These are phyloP conservation scores for Vanessa atalanta DNA, from an alignment of 1,140 invertebrate genomes.

Conservation along the genomic window DNA sequence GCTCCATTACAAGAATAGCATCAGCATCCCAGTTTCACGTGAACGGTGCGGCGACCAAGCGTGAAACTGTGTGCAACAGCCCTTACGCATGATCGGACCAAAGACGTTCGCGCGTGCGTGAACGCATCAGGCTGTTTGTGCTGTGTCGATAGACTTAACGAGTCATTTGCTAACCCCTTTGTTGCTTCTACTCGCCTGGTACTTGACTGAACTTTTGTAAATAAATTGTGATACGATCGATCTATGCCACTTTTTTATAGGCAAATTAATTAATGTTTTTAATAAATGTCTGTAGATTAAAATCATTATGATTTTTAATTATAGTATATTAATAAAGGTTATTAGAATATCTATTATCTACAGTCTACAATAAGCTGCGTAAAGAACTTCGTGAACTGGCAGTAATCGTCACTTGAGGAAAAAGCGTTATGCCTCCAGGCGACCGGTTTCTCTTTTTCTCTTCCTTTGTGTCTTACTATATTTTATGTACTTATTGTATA, in stretches of 20 bases:
- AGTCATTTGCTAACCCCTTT: conserved; percentile 33
- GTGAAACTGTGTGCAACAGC: conserved; percentile 39
- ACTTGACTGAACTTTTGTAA: conserved; percentile 1
- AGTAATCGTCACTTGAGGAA: too few species aligned
- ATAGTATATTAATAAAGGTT: too few species aligned
- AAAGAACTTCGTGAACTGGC: too few species aligned
- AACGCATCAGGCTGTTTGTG: conserved; percentile 36
- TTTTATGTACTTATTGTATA: too few species aligned
- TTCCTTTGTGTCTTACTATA: too few species aligned
- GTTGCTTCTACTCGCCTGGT: conserved; percentile 17
- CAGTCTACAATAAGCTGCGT: too few species aligned
- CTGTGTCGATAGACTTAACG: conserved; percentile 33
- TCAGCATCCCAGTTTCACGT: conserved; percentile 30
- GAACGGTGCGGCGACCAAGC: conserved; percentile 34
- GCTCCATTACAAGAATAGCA: conserved; percentile 30
- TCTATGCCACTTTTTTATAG: neutral
- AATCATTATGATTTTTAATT: too few species aligned
- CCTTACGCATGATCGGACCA: conserved; percentile 38
- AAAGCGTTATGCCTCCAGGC: too few species aligned
- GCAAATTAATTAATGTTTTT: too few species aligned
- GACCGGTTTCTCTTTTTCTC: too few species aligned
- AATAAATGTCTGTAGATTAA: too few species aligned
- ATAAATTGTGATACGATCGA: neutral
- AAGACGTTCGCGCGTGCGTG: conserved; percentile 40
- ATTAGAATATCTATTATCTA: too few species aligned